Conservation (phyloP, 2,888 invertebrate species). For the Platerodrilus igneus region DNA sequence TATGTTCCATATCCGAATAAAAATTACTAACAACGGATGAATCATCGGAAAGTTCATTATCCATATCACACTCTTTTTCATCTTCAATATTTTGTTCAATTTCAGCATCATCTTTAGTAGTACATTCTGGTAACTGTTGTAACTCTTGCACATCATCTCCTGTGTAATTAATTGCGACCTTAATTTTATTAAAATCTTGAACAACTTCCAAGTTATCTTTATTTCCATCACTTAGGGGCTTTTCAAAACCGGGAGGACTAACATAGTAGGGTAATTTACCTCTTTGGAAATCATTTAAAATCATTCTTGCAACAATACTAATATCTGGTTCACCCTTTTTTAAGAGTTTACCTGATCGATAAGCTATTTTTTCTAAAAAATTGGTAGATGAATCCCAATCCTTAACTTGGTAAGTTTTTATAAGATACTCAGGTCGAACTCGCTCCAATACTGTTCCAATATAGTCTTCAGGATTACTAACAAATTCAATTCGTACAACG, state of each 20-base stretch:
- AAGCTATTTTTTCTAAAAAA: slow-evolving; percentile 88
- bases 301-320: slow-evolving; percentile 82
- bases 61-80: slow-evolving; percentile 2
- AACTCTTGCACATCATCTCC: slow-evolving; percentile 53
- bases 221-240: slow-evolving; percentile 55
- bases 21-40: slow-evolving; percentile 62
- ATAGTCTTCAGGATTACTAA: slow-evolving; percentile 93
- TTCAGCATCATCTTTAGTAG: slow-evolving; percentile 14
- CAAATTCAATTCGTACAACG: slow-evolving; percentile 92
- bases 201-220: slow-evolving; percentile 51
- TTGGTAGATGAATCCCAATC: slow-evolving; percentile 76
- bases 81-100: slow-evolving; percentile 16
- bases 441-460: slow-evolving; percentile 80
- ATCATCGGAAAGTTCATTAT: slow-evolving; percentile 36
- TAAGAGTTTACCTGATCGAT: slow-evolving; percentile 79
- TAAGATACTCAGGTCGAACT: slow-evolving; percentile 83
- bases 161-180: slow-evolving; percentile 53
- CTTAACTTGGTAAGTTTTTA: slow-evolving; percentile 83
- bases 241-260: slow-evolving; percentile 76
- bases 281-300: slow-evolving; percentile 98
- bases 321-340: slow-evolving; percentile 98
- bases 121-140: slow-evolving; percentile 14
- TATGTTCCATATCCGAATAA: slow-evolving; percentile 62
- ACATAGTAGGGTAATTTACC: slow-evolving; percentile 95
- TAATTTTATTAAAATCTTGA: slow-evolving; percentile 81